Evolutionary conservation across 1,140 invertebrate genomes (phyloP), one percentile per base, ranked within the genome.

Genomic region (Nilaparvata lugens): DNA sequence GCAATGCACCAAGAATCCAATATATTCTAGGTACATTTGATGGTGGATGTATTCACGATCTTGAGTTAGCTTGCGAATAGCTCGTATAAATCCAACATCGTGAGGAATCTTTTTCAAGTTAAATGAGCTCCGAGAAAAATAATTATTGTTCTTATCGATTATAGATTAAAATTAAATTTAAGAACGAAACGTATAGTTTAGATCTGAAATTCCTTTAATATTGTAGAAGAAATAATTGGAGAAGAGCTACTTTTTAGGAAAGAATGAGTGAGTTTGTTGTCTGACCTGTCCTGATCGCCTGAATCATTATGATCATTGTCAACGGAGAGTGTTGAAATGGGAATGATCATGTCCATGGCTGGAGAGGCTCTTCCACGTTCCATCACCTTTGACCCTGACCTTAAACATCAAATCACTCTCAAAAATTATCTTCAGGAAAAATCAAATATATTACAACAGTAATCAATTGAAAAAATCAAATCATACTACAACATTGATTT

Each of bases 351-450:
- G 71, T 82, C 81, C 52, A 76, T 78, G 1, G 81, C 79, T 18
- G 81, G 82, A 1, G 81, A 81, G 21, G 81, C 74, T 63, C 83
- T 74, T 25, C 83, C 82, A 31, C 81, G 74, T 60, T 88, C 86
- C 69, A 83, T 75, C 1, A 82, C 76, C 69, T 87, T 88, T 0
- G 83, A 83, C 19, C 83, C 83, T 18, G 84, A 84, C 65, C 84
- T 85, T 58, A 63, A 69, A 67, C 68, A 68, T 59, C 4, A 52
- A n/a, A n/a, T n/a, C n/a, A n/a, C n/a, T n/a, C n/a, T 23, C 40
- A 21, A 53, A 58, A 61, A 13, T 61, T 16, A 52, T n/a, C 19
- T 28, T 60, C 2, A 59, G 38, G 25, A 19, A 53, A 40, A 31
- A 40, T 31, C 24, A 31, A 21, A 55, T 55, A 35, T 9, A 55